Percentiles rank a stretch among this genome's conserved stretches.
Conservation (phyloP, 2,113 vertebrate genomes). For the Phyllostomus discolor region DNA sequence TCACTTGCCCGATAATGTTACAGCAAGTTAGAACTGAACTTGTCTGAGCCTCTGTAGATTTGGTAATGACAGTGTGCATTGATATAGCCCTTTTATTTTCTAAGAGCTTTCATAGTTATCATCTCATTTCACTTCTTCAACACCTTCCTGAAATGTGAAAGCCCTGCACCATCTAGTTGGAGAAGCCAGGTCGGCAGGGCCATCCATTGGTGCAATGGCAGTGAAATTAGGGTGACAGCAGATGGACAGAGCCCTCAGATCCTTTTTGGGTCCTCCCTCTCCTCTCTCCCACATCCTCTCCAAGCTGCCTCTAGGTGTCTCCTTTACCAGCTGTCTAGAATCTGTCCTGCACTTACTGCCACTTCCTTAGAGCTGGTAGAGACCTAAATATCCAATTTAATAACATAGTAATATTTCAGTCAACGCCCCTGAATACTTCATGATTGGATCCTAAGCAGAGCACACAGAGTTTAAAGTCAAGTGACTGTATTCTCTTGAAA, state of each 20-base stretch:
- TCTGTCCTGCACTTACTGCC: neutral
- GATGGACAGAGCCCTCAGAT: neutral
- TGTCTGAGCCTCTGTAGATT: neutral
- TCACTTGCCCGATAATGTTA: neutral
- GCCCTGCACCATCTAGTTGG: neutral
- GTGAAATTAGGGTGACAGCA: neutral
- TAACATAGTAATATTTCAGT: neutral
- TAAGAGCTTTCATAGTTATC: neutral
- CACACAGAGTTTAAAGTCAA: neutral
- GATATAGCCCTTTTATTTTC: conserved; percentile 37
- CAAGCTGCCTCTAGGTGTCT: neutral
- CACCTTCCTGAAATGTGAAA: neutral
- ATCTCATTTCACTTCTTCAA: neutral
- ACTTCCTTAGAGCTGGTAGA: neutral
- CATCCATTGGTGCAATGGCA: too few relatives aligned
- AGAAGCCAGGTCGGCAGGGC: neutral
- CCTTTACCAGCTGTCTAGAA: neutral
- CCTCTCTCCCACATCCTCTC: neutral
- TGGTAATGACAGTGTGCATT: neutral
- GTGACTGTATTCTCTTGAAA: neutral
- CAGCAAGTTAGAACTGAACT: neutral
- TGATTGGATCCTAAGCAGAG: neutral
- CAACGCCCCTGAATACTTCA: neutral
- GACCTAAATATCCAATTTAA: neutral
- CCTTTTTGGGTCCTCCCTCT: too few relatives aligned